Evolutionary conservation across 92 coral and sea anemone genomes (phyloP).

Genomic region (Anthopleura xanthogrammica): DNA sequence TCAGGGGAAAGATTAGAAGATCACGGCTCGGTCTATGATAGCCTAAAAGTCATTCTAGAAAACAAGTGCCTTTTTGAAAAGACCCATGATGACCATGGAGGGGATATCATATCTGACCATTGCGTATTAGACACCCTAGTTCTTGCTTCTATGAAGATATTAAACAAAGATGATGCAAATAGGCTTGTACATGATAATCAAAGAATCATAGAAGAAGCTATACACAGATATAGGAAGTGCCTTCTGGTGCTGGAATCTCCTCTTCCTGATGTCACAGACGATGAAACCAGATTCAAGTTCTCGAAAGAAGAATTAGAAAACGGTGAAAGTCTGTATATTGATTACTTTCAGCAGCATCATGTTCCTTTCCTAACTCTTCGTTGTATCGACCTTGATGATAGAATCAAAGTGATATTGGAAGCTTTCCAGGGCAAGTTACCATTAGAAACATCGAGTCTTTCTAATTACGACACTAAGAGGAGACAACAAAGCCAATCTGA

Average conservation of each 20-base stretch:
- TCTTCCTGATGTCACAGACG: neutral
- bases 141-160: neutral
- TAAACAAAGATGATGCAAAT: neutral
- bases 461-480: neutral
- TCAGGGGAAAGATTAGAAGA: neutral
- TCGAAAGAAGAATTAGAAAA: neutral
- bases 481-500: neutral
- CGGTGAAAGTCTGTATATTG: neutral
- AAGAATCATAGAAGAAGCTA: neutral
- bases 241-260: conserved; percentile 9
- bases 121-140: neutral
- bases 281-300: neutral
- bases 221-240: neutral
- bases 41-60: neutral
- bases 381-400: neutral
- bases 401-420: neutral
- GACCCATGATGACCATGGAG: neutral
- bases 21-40: neutral
- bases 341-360: neutral
- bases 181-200: neutral
- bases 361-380: conserved; percentile 5
- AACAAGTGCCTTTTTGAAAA: neutral
- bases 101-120: conserved; percentile 5
- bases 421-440: conserved; percentile 12
- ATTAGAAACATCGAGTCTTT: conserved; percentile 11